These are phyloP conservation scores for Ochotona princeps DNA, from an alignment of 2,113 vertebrate genomes.

Conservation along the genomic window DNA sequence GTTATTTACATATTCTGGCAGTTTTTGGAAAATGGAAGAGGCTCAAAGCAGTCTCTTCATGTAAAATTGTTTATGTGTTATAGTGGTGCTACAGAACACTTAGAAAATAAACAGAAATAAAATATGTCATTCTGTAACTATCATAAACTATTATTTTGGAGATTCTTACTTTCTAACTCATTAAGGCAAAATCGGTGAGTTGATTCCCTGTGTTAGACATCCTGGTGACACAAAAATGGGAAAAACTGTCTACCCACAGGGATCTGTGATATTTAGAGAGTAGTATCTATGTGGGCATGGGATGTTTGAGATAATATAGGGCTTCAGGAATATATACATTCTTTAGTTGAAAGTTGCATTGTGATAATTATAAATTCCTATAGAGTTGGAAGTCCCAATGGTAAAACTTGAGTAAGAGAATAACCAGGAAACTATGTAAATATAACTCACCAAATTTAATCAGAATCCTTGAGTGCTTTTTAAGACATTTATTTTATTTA, in stretches of 20 bases:
- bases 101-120: slow-evolving; percentile 34
- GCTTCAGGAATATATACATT: background rate
- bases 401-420: background rate
- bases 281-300: background rate
- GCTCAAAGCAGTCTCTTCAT: background rate
- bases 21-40: background rate
- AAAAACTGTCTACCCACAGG: background rate
- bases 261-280: background rate
- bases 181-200: background rate
- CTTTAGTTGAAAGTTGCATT: background rate
- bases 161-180: background rate
- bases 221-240: background rate
- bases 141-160: background rate
- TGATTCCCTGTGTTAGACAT: background rate
- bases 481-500: too few species aligned
- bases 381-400: background rate
- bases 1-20: background rate
- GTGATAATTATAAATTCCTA: background rate
- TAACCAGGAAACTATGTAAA: background rate
- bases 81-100: background rate
- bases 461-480: background rate
- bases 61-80: background rate
- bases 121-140: background rate
- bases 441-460: background rate
- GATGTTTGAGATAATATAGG: background rate